These are phyloP conservation scores for Heteromyza rotundicornis DNA, from an alignment of 2,888 invertebrate genomes.

Conservation along the genomic window DNA sequence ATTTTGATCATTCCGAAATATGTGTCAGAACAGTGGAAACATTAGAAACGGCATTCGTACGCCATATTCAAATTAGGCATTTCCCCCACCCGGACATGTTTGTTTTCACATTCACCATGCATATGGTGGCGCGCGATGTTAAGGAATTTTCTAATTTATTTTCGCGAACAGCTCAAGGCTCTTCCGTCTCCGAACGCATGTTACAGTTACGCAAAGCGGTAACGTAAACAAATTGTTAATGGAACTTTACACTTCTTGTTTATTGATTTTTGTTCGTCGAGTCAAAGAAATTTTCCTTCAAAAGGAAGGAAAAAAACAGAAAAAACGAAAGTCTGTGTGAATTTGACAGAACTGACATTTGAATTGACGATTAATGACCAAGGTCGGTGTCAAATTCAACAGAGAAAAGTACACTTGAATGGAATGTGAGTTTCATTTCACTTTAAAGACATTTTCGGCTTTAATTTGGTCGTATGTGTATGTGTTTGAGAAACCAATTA, in stretches of 20 bases:
- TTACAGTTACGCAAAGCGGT: neutral
- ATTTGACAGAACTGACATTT: slow-evolving; percentile 44
- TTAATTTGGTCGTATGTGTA: no score
- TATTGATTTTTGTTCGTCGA: slow-evolving; percentile 46
- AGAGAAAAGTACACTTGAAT: slow-evolving; percentile 19
- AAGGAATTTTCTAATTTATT: slow-evolving; percentile 62
- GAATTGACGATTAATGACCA: slow-evolving; percentile 55
- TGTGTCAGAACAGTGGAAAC: slow-evolving; percentile 44
- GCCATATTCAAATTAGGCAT: slow-evolving; percentile 48
- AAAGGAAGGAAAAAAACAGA: neutral
- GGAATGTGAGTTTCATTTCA: no score
- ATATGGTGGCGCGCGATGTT: slow-evolving; percentile 38
- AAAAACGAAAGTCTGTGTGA: slow-evolving; percentile 6
- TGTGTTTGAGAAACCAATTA: no score
- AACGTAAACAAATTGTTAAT: slow-evolving; percentile 46
- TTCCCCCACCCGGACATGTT: slow-evolving; percentile 30
- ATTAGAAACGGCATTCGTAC: slow-evolving; percentile 28
- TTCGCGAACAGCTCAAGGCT: slow-evolving; percentile 59
- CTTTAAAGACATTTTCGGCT: no score
- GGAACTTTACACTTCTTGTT: slow-evolving; percentile 41
- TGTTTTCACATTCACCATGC: slow-evolving; percentile 23
- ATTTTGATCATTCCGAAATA: slow-evolving; percentile 52
- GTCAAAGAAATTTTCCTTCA: slow-evolving; percentile 1
- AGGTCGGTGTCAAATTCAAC: slow-evolving; percentile 50
- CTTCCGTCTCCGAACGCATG: slow-evolving; percentile 33